Conservation (phyloP, 2,113 vertebrate species). For the Nycticorax nycticorax region DNA sequence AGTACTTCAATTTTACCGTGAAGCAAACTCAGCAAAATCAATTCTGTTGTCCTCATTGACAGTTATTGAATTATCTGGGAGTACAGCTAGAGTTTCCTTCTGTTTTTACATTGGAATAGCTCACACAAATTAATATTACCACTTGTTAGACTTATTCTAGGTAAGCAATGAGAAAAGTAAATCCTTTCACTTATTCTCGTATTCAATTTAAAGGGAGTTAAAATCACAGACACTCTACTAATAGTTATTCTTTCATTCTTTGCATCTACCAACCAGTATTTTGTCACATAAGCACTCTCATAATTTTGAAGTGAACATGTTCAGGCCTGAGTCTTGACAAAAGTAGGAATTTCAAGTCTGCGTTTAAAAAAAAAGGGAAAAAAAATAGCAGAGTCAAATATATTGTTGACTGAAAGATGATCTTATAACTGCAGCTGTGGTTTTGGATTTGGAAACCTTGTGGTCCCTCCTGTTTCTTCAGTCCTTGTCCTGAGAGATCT, state of each 20-base stretch:
- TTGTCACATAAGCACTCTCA: background rate
- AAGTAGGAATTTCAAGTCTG: background rate
- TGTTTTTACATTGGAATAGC: background rate
- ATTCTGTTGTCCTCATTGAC: background rate
- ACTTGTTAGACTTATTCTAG: background rate
- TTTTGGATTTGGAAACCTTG: background rate
- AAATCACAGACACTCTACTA: background rate
- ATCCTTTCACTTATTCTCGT: background rate
- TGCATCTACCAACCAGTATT: background rate
- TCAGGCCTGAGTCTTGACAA: background rate
- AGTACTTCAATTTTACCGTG: background rate
- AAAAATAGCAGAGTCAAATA: background rate
- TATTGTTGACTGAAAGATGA: background rate
- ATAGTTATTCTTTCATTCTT: background rate
- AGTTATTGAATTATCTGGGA: background rate
- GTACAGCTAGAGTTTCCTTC: background rate
- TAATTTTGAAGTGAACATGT: background rate
- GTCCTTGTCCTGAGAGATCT: background rate
- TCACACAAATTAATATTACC: background rate
- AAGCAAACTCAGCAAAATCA: background rate
- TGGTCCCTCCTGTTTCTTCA: background rate
- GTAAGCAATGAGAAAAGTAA: background rate
- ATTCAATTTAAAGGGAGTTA: background rate
- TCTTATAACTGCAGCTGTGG: background rate
- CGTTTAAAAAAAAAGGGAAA: background rate